Evolutionary conservation across 2,113 vertebrate species (phyloP).

Genomic region (Sander vitreus): DNA sequence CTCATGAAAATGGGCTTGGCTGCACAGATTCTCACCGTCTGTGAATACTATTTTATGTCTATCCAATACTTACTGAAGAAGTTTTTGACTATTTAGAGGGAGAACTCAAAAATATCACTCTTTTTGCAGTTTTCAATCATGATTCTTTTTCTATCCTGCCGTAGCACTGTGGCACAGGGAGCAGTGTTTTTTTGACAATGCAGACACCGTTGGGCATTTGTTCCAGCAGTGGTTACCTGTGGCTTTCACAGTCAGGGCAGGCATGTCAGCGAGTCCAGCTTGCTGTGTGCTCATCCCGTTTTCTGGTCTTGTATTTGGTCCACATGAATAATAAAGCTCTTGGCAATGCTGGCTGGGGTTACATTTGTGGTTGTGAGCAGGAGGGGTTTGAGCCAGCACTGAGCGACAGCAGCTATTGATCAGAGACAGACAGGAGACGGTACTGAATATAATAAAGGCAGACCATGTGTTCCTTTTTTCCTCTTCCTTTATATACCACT

Average conservation of each 20-base stretch:
- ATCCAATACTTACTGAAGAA: neutral
- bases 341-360: conserved; percentile 58
- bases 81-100: neutral
- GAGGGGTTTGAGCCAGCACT: conserved; percentile 46
- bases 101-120: conserved; percentile 8
- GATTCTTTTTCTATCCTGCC: neutral
- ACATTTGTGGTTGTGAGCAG: conserved; percentile 61
- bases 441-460: conserved; percentile 44
- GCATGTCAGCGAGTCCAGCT: conserved; percentile 43
- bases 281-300: conserved; percentile 49
- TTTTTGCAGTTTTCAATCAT: conserved; percentile 21
- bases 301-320: conserved; percentile 64
- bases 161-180: conserved; percentile 15
- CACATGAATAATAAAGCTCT: conserved; percentile 72
- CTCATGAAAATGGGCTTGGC: neutral
- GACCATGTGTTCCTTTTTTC: conserved; percentile 5
- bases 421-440: conserved; percentile 53
- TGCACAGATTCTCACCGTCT: neutral
- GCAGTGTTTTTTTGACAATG: conserved; percentile 34
- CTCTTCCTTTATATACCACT: neutral
- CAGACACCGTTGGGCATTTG: conserved; percentile 35
- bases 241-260: conserved; percentile 41
- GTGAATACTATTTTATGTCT: conserved; percentile 5
- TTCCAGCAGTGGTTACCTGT: conserved; percentile 37
- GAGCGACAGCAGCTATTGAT: conserved; percentile 67